Percentiles rank a stretch among this genome's conserved stretches.
phyloP scores from a whole-genome alignment of 2,797 vertebrate genomes.

The Phalanger gymnotis region DNA sequence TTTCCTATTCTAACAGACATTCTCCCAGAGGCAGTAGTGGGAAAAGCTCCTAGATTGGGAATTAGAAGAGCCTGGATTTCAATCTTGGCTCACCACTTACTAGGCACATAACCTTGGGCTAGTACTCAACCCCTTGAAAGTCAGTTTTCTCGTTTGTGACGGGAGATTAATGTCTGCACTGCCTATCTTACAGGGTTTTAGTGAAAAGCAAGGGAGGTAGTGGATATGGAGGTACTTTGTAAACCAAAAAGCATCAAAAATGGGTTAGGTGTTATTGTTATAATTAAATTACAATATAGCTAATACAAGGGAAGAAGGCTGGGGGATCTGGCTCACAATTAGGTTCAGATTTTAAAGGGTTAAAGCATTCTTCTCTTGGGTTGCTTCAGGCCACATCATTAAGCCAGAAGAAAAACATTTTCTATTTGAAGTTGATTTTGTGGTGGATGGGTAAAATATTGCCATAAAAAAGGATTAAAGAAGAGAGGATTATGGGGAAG shows the following conservation, averaged over 20 bases:
- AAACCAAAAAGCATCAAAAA: neutral
- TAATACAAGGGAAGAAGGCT: neutral
- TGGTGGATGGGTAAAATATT: neutral
- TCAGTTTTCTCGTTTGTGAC: constrained; percentile 21
- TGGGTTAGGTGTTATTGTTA: neutral
- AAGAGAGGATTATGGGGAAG: constrained; percentile 5
- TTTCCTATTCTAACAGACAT: neutral
- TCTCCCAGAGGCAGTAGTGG: neutral
- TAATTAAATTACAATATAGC: neutral
- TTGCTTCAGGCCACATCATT: neutral
- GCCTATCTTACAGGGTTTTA: neutral
- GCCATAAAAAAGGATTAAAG: neutral
- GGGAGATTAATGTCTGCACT: neutral
- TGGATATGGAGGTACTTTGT: neutral
- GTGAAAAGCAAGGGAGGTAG: neutral
- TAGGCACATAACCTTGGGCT: neutral
- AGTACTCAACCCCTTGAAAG: neutral
- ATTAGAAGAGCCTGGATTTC: constrained; percentile 17
- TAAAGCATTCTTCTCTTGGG: neutral
- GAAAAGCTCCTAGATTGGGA: neutral
- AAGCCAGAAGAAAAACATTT: neutral
- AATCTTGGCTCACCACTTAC: neutral
- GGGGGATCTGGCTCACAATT: neutral
- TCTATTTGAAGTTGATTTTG: constrained; percentile 18
- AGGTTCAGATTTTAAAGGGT: neutral